Conservation (phyloP, 2,797 vertebrate genomes). For the Meda fulgida region DNA sequence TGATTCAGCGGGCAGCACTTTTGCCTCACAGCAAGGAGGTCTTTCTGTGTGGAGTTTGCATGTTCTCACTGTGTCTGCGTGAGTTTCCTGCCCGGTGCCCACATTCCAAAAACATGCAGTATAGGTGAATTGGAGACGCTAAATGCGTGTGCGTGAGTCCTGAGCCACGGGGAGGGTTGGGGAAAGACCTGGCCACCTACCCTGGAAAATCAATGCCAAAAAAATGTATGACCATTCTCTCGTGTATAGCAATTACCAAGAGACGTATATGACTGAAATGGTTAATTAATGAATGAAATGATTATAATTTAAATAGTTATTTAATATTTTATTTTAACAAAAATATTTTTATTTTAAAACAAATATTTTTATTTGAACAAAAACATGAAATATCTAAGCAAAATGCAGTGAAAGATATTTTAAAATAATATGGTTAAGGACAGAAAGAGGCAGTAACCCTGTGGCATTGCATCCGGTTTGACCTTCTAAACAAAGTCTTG, state of each 20-base stretch:
- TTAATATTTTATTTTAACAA: too few species aligned
- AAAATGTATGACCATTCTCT: not conserved
- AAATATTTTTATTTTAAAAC: too few species aligned
- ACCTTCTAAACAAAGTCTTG: conserved; percentile 10
- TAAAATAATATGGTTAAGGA: not conserved
- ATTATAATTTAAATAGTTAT: not conserved
- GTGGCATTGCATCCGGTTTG: not conserved
- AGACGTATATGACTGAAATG: not conserved
- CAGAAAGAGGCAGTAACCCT: not conserved
- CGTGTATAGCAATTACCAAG: not conserved
- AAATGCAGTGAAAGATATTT: not conserved
- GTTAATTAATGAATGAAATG: not conserved
- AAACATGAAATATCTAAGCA: not conserved
- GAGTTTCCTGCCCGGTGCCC: not conserved
- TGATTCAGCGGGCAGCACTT: too few species aligned
- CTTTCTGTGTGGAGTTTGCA: too few species aligned
- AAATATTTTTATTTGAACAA: not conserved
- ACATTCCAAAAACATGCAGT: not conserved
- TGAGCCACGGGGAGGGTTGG: not conserved
- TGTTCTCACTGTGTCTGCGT: not conserved
- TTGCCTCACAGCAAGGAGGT: too few species aligned
- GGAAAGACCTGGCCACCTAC: not conserved
- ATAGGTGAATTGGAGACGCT: not conserved
- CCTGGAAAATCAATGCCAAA: not conserved
- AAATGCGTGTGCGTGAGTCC: not conserved